Conservation (phyloP, 2,888 invertebrate genomes). For the Urechis unicinctus region DNA sequence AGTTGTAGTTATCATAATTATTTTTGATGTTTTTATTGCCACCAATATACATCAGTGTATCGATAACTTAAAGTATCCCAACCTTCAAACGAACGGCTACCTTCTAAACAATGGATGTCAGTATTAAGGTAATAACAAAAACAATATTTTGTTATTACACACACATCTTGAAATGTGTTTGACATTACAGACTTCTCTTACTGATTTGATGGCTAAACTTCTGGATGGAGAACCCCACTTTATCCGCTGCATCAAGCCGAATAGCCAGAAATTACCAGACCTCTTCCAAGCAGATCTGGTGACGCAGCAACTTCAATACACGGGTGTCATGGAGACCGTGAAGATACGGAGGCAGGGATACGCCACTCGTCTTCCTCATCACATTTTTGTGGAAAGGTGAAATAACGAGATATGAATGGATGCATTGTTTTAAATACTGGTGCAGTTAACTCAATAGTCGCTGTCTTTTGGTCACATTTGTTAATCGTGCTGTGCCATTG, state of each 20-base stretch:
- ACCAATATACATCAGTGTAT: too few species aligned
- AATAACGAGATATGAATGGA: background rate
- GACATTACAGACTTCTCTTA: background rate
- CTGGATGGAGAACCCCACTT: background rate
- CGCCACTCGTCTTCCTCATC: constrained; percentile 60
- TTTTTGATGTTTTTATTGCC: too few species aligned
- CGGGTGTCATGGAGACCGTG: constrained; percentile 44
- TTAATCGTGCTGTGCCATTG: background rate
- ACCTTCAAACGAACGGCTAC: too few species aligned
- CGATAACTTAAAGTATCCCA: too few species aligned
- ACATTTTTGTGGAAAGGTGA: constrained; percentile 19
- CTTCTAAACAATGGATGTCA: background rate
- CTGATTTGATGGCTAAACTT: background rate
- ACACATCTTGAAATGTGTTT: too few species aligned
- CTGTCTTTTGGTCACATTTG: background rate
- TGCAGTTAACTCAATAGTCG: background rate
- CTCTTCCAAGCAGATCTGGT: constrained; percentile 31
- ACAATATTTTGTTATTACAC: too few species aligned
- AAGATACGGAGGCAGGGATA: constrained; percentile 40
- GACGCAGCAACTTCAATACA: constrained; percentile 37
- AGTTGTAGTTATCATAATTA: too few species aligned
- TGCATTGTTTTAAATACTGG: background rate
- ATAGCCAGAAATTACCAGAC: constrained; percentile 27
- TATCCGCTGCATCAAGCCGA: constrained; percentile 38
- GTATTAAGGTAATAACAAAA: background rate